Evolutionary conservation across 2,888 invertebrate species (phyloP), one percentile per base, ranked within the genome.

Genomic region (Andrena trimmerana): DNA sequence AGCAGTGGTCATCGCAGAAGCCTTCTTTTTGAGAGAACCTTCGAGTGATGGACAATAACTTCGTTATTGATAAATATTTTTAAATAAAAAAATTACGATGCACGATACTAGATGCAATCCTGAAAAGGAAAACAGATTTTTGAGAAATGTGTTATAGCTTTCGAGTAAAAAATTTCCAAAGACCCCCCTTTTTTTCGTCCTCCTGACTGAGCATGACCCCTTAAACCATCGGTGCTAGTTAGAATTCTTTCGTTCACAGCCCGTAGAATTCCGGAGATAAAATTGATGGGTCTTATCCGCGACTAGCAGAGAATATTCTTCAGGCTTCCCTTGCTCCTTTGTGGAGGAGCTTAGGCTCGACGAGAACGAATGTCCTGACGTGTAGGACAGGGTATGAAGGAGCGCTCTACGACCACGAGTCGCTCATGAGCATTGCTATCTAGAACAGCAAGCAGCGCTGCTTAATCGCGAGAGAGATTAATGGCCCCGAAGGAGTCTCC

Each of bases 351-450:
- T 75, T 65, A 72, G 63, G 63, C 65, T 67, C 59, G 27, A 29
- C 65, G 50, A n/a, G 7, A 20, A 77, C 77, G 66, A 73, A 77
- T 77, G 65, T 65, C 65, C 65, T 8, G 16, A n/a, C 63, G 54
- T 31, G 71, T 76, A 54, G 72, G 65, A 50, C 72, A 72, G 29
- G 16, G 29, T 29, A 60, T 31, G 29, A 29, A n/a, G 60, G n/a
- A 33, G 8, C 31, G 29, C 31, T 60, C 60, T 7, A n/a, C 2
- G 60, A n/a, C 8, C 60, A 6, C 6, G 16, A 60, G 60, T 60
- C 29, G 60, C 16, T n/a, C 31, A 16, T 42, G 42, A 42, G 59
- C n/a, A 5, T 60, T 31, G 16, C 31, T 31, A 31, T 31, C 60
- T 31, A 29, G 27, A 16, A 60, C 31, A 29, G 60, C 60, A 13